These are phyloP conservation scores for Ochotona princeps DNA, from an alignment of 2,113 vertebrate species.

Conservation along the genomic window DNA sequence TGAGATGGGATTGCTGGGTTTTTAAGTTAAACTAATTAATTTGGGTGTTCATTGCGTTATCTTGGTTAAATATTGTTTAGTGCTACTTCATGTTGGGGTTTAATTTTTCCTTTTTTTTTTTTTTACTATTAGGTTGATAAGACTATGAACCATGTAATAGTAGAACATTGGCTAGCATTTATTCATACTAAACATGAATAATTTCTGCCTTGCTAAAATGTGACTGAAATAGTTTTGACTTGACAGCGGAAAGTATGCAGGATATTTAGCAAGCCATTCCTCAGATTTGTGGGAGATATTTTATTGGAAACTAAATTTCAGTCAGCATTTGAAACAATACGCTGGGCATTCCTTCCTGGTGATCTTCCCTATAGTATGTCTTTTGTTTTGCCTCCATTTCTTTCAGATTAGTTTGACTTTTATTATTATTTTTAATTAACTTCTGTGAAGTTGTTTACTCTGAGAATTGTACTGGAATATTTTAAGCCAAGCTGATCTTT, in stretches of 20 bases:
- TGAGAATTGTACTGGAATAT: conserved; percentile 94
- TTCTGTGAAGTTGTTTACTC: conserved; percentile 99
- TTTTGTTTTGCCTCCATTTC: conserved; percentile 77
- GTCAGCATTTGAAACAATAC: conserved; percentile 75
- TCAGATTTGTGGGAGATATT: conserved; percentile 78
- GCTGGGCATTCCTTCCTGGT: conserved; percentile 83
- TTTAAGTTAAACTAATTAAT: conserved; percentile 87
- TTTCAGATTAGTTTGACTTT: conserved; percentile 85
- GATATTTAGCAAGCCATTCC: conserved; percentile 63
- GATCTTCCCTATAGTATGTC: conserved; percentile 80
- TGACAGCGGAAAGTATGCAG: conserved; percentile 80
- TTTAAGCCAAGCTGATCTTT: conserved; percentile 89
- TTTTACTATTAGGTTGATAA: conserved; percentile 84
- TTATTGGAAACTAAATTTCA: conserved; percentile 81
- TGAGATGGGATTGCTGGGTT: conserved; percentile 87
- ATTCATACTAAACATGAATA: conserved; percentile 82
- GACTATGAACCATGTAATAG: conserved; percentile 84
- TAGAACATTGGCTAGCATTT: conserved; percentile 86
- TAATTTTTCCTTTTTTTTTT: conserved; percentile 84
- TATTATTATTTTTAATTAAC: conserved; percentile 91
- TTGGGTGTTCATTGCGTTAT: conserved; percentile 83
- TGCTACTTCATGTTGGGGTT: conserved; percentile 86
- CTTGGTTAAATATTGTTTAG: conserved; percentile 86
- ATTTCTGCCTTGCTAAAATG: conserved; percentile 84
- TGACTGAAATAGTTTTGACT: conserved; percentile 82